Conservation (phyloP, 2,888 invertebrate species). For the Diploptera punctata region DNA sequence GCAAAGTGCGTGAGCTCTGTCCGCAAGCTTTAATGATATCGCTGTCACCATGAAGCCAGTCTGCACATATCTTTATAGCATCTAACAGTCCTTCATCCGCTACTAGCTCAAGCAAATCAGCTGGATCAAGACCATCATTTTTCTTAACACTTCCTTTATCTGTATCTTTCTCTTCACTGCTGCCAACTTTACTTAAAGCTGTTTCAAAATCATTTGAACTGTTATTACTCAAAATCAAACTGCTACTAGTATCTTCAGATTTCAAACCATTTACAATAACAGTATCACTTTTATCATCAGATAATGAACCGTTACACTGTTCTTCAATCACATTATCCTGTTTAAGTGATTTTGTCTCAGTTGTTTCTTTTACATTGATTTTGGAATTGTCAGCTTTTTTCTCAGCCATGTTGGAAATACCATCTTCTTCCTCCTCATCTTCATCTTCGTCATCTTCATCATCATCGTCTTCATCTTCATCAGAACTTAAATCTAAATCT, state of each 20-base stretch:
- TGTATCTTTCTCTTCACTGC: background rate
- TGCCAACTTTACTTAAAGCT: background rate
- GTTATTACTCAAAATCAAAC: background rate
- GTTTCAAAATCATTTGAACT: background rate
- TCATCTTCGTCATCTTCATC: constrained; percentile 48
- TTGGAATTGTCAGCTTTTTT: background rate
- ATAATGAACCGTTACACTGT: constrained; percentile 7
- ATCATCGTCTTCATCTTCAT: constrained; percentile 43
- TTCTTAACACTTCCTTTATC: background rate
- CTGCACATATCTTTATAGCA: constrained; percentile 78
- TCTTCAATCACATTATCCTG: constrained; percentile 48
- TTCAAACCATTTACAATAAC: background rate
- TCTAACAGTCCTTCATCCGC: constrained; percentile 66
- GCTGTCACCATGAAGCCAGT: constrained; percentile 83
- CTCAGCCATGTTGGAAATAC: background rate
- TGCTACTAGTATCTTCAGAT: background rate
- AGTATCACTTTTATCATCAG: background rate
- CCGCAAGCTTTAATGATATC: constrained; percentile 81
- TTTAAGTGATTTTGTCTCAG: background rate
- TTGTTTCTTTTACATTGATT: constrained; percentile 42
- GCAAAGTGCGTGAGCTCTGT: constrained; percentile 77
- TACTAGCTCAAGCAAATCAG: constrained; percentile 64
- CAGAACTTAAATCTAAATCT: constrained; percentile 45
- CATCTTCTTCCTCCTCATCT: constrained; percentile 38
- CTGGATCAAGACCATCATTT: constrained; percentile 56